A percentile compares a stretch with the other conserved stretches of the same genome.
Conservation (phyloP, 2,113 vertebrate species). For the Hystrix cristata region DNA sequence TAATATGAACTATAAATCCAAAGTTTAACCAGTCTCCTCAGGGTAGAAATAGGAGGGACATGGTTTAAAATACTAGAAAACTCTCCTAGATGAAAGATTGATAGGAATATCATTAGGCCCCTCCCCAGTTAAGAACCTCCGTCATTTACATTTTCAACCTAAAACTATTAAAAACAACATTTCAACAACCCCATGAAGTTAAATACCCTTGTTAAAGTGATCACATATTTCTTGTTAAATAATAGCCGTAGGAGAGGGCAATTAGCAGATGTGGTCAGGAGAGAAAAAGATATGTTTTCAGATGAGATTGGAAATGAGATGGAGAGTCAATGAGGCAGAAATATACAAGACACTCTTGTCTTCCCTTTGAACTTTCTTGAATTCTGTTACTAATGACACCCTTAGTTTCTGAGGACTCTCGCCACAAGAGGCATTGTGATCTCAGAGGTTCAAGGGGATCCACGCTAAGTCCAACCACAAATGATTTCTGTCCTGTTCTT, state of each 20-base stretch:
- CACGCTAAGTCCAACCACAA: not conserved
- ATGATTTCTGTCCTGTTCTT: not conserved
- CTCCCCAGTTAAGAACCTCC: not conserved
- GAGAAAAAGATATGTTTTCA: slow-evolving; percentile 81
- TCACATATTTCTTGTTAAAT: slow-evolving; percentile 80
- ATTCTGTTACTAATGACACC: slow-evolving; percentile 73
- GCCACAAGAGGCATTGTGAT: slow-evolving; percentile 32
- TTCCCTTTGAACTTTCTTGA: slow-evolving; percentile 66
- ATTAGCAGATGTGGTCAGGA: slow-evolving; percentile 79
- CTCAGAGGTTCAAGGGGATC: slow-evolving; percentile 69
- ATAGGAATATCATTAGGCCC: not conserved
- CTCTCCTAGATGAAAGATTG: not conserved
- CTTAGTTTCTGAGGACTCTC: slow-evolving; percentile 50
- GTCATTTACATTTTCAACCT: slow-evolving; percentile 51
- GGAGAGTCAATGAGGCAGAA: slow-evolving; percentile 82
- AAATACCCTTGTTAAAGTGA: slow-evolving; percentile 80
- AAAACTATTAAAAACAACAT: slow-evolving; percentile 64
- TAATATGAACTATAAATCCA: slow-evolving; percentile 1
- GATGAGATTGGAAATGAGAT: slow-evolving; percentile 82
- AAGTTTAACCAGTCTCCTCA: not conserved
- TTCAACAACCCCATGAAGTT: slow-evolving; percentile 73
- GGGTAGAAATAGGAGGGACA: too few relatives aligned
- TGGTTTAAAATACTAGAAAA: not conserved
- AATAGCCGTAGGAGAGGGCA: slow-evolving; percentile 73
- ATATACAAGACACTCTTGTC: slow-evolving; percentile 65